Conservation (phyloP, 2,113 vertebrate genomes). For the Apistogramma diplotaenia region DNA sequence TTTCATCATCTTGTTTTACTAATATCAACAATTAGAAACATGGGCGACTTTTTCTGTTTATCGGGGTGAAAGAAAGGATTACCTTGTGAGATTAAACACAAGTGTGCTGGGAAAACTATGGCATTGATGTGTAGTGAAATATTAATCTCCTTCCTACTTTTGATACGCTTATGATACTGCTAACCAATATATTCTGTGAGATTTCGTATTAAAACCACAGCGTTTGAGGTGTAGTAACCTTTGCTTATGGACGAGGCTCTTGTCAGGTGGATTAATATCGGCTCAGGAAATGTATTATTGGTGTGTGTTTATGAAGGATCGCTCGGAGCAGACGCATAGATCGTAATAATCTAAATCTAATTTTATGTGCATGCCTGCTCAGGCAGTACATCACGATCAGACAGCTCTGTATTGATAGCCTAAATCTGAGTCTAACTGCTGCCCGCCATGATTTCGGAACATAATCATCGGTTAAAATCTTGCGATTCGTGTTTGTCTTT, state of each 20-base stretch:
- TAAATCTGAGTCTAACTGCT: slow-evolving; percentile 12
- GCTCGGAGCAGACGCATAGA: not conserved
- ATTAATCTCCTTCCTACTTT: not conserved
- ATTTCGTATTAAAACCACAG: not conserved
- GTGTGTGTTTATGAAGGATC: not conserved
- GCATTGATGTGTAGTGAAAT: not conserved
- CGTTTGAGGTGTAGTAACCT: not conserved
- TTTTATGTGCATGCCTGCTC: not conserved
- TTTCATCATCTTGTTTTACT: slow-evolving; percentile 22
- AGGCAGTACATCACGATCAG: slow-evolving; percentile 2
- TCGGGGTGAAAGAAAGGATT: not conserved
- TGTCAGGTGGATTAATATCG: not conserved
- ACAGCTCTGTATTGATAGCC: slow-evolving; percentile 22
- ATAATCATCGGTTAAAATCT: slow-evolving; percentile 38
- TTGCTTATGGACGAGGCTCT: not conserved
- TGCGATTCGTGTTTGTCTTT: not conserved
- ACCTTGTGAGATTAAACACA: not conserved
- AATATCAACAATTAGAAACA: not conserved
- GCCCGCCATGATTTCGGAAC: slow-evolving; percentile 62
- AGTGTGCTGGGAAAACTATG: not conserved
- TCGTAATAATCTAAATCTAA: not conserved
- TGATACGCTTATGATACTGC: not conserved
- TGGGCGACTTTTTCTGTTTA: not conserved
- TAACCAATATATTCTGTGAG: not conserved
- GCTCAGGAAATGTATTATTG: not conserved